Evolutionary conservation across 30 jellyfish, hydroid and myxozoan genomes (phyloP).

Genomic region (Mastigias papua): DNA sequence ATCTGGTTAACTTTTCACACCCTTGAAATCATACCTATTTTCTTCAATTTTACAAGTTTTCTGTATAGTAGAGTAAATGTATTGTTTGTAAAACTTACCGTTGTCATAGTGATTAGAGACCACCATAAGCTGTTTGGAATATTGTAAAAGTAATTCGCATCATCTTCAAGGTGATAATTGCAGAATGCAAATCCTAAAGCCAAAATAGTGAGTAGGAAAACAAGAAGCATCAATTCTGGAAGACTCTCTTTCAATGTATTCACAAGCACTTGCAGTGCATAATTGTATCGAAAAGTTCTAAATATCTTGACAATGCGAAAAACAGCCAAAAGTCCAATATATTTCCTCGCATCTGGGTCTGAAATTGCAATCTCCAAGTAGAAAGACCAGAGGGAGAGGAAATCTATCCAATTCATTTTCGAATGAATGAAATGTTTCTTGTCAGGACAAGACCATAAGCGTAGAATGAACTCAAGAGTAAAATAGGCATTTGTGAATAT

Average conservation of each 20-base stretch:
- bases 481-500: constrained; percentile 70
- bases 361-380: constrained; percentile 55
- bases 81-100: constrained; percentile 78
- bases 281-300: constrained; percentile 90
- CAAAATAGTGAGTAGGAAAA: constrained; percentile 72
- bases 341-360: constrained; percentile 34
- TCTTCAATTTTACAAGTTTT: too few relatives aligned
- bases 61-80: too few relatives aligned
- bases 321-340: constrained; percentile 75
- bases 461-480: constrained; percentile 74
- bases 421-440: constrained; percentile 61
- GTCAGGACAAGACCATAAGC: constrained; percentile 80
- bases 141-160: constrained; percentile 70
- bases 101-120: constrained; percentile 94
- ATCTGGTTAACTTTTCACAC: too few relatives aligned
- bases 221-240: constrained; percentile 90
- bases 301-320: constrained; percentile 92
- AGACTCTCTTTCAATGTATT: constrained; percentile 86
- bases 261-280: constrained; percentile 89
- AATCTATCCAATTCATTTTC: constrained; percentile 82
- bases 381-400: constrained; percentile 80
- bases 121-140: constrained; percentile 95
- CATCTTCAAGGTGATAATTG: constrained; percentile 80
- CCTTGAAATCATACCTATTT: too few relatives aligned
- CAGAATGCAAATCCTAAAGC: constrained; percentile 92